phyloP scores from a whole-genome alignment of 2,113 vertebrate species.

The Otolemur garnettii region DNA sequence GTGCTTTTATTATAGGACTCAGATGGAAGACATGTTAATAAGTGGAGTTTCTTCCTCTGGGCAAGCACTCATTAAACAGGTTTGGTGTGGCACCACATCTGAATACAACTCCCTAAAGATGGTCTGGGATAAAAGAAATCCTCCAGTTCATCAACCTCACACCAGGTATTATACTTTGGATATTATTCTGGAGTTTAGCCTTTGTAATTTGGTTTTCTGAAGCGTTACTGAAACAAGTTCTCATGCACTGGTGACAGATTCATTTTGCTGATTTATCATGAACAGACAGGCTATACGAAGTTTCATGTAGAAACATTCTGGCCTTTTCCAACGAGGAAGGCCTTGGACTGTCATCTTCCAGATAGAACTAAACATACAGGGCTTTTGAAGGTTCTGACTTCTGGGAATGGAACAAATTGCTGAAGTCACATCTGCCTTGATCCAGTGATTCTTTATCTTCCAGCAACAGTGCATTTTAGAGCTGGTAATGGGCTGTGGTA shows the following conservation, averaged over 20 bases:
- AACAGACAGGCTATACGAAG: background rate
- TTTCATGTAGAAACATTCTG: background rate
- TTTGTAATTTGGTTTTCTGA: background rate
- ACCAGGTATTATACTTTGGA: background rate
- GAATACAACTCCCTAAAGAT: background rate
- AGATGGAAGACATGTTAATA: background rate
- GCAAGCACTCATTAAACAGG: background rate
- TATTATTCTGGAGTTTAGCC: background rate
- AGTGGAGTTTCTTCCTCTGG: background rate
- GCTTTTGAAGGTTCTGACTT: background rate
- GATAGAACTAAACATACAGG: background rate
- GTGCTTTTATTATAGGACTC: background rate
- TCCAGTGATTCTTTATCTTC: background rate
- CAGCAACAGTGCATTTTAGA: background rate
- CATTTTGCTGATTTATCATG: slow-evolving; percentile 31
- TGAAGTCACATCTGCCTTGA: background rate
- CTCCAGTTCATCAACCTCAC: background rate
- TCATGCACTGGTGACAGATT: background rate
- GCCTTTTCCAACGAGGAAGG: background rate
- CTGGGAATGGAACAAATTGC: slow-evolving; percentile 42
- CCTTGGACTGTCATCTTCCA: background rate
- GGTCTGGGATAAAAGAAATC: accelerated
- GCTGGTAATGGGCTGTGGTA: background rate
- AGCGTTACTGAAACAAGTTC: background rate
- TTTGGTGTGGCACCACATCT: background rate